These are phyloP conservation scores for Dicrostonyx torquatus DNA, from an alignment of 2,797 vertebrate genomes.

Conservation along the genomic window DNA sequence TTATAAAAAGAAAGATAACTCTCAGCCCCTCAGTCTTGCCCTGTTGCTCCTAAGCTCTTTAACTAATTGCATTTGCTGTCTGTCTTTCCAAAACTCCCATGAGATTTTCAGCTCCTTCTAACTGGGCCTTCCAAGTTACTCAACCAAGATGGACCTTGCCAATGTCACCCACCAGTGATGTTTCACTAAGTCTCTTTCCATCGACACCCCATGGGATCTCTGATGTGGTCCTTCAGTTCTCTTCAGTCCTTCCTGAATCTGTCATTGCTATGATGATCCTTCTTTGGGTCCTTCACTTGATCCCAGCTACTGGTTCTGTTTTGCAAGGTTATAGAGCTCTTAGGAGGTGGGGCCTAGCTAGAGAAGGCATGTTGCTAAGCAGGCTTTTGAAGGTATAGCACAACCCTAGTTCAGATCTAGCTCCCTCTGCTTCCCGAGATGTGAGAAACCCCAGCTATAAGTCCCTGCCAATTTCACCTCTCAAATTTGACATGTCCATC, in stretches of 20 bases:
- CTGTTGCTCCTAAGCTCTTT: neutral
- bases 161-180: neutral
- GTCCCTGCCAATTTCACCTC: neutral
- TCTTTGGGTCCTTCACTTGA: neutral
- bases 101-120: neutral
- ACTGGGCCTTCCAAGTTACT: neutral
- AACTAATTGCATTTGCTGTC: neutral
- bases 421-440: neutral
- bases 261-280: rapidly evolving
- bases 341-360: neutral
- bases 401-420: neutral
- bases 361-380: neutral
- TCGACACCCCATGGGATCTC: neutral
- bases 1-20: neutral
- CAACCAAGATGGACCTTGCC: neutral
- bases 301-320: neutral
- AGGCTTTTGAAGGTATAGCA: neutral
- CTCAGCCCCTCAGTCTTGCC: neutral
- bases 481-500: neutral
- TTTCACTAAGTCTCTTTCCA: neutral
- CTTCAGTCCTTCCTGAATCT: neutral
- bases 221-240: neutral
- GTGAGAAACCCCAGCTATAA: too few relatives aligned
- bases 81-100: neutral
- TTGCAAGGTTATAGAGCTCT: neutral